Percentiles rank a stretch among this genome's conserved stretches.
Conservation (phyloP, 1,140 invertebrate species). For the Scaptomyza hsui region DNA sequence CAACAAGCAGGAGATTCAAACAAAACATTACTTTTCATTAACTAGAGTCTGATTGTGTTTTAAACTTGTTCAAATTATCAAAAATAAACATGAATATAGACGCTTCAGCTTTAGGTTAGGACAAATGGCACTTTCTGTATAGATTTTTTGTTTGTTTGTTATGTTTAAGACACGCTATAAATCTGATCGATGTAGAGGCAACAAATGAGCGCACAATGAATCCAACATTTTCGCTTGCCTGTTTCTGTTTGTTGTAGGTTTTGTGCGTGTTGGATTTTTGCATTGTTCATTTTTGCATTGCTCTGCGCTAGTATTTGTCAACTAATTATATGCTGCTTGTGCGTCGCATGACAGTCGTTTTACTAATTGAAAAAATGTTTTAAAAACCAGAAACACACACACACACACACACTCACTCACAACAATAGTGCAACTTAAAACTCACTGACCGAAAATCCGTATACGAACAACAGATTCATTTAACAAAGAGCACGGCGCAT, state of each 20-base stretch:
- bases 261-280: conserved; percentile 2
- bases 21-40: too few species aligned
- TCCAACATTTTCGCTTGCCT: background rate
- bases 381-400: conserved; percentile 6
- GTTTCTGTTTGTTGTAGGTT: background rate
- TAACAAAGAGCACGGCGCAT: conserved; percentile 7
- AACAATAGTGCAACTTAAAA: too few species aligned
- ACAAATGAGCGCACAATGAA: background rate
- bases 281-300: background rate
- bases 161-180: too few species aligned
- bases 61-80: too few species aligned
- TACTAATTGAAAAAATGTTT: conserved; percentile 41
- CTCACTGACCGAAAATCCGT: background rate
- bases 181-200: background rate
- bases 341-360: conserved; percentile 3
- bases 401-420: too few species aligned
- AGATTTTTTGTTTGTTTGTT: too few species aligned
- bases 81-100: too few species aligned
- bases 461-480: conserved; percentile 2
- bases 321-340: conserved; percentile 19
- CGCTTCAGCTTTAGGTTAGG: too few species aligned
- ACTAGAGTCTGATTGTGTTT: too few species aligned
- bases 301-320: conserved; percentile 5
- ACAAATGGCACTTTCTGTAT: too few species aligned
- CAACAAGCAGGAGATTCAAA: too few species aligned